Evolutionary conservation across 2,797 vertebrate species (phyloP), one percentile per base, ranked within the genome.

Genomic region (Sardinella longiceps): DNA sequence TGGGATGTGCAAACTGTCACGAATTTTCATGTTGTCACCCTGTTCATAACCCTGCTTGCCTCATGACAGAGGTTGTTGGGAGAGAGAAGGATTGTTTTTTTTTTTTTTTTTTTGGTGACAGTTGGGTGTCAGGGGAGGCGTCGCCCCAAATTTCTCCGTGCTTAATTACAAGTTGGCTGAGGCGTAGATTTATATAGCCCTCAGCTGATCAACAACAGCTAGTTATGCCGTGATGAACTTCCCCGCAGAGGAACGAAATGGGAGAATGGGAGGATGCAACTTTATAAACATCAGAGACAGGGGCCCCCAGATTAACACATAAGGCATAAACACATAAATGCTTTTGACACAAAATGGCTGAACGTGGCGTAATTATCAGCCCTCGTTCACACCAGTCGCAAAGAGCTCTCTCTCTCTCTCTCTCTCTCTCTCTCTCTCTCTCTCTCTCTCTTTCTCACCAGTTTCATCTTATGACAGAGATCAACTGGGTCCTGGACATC

Each of bases 341-440:
- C 33, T 77, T 77, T 77, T 77, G 70, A 77, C 70, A 77, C 70
- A 77, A 77, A 77, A 77, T 77, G 33, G 70, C 70, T 39, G 70
- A 77, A 39, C 15, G 33, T 15, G 70, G 70, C 18, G 70, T 77
- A 77, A 77, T 77, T 77, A 77, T 77, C 70, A 77, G 37, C 33
- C 18, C 33, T 39, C 33, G 1, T 43, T 77, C 33, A 77, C 15
- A 33, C 70, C 5, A 39, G 70, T 70, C 30, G 14, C 63, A 70
- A 37, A 70, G 70, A 39, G 37, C 18, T 77, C 15, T 77, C 37
- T 20, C 15, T 77, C 7, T 12, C 14, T 51, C 50, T 18, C 50
- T 0, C 18, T 20, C 15, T 77, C 51, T 20, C 51, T 1, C 15
- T 15, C 14, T 74, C 7, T 45, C 43, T 45, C 43, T 0, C 18